A percentile compares a stretch with the other conserved stretches of the same genome.
phyloP scores from a whole-genome alignment of 2,797 vertebrate genomes.

The Sebastes kiyomatsui region DNA sequence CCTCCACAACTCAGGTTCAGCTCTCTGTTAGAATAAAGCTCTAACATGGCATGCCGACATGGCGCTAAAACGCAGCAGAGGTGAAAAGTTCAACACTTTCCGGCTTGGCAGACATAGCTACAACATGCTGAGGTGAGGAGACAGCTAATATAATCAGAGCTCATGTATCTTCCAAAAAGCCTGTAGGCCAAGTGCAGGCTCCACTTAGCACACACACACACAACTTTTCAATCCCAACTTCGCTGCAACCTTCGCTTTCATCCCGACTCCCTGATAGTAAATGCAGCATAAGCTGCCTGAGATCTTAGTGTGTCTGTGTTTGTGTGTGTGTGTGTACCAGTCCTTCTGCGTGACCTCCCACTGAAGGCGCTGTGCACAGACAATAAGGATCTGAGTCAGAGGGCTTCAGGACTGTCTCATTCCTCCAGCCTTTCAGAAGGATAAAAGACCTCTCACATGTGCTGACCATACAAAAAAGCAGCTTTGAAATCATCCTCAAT shows the following conservation, averaged over 20 bases:
- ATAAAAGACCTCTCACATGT: conserved; percentile 71
- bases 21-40: not conserved
- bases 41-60: not conserved
- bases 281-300: conserved; percentile 37
- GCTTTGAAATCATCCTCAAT: conserved; percentile 76
- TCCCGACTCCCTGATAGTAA: conserved; percentile 14
- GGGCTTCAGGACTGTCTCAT: conserved; percentile 46
- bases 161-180: conserved; percentile 21
- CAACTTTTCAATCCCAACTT: not conserved
- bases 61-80: conserved; percentile 39
- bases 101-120: conserved; percentile 8
- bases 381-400: conserved; percentile 56
- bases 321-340: not conserved
- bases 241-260: conserved; percentile 52
- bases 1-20: not conserved
- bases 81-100: conserved; percentile 64
- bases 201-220: conserved; percentile 4
- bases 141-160: conserved; percentile 50
- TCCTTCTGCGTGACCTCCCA: conserved; percentile 40
- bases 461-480: conserved; percentile 67
- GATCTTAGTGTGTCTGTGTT: conserved; percentile 3
- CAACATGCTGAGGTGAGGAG: conserved; percentile 47
- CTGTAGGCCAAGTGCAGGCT: conserved; percentile 24
- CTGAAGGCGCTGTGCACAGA: conserved; percentile 40
- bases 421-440: conserved; percentile 51